Percentiles rank a stretch among this genome's conserved stretches.
phyloP scores from a whole-genome alignment of 2,888 invertebrate genomes.

The Hirtodrosophila trivittata region DNA sequence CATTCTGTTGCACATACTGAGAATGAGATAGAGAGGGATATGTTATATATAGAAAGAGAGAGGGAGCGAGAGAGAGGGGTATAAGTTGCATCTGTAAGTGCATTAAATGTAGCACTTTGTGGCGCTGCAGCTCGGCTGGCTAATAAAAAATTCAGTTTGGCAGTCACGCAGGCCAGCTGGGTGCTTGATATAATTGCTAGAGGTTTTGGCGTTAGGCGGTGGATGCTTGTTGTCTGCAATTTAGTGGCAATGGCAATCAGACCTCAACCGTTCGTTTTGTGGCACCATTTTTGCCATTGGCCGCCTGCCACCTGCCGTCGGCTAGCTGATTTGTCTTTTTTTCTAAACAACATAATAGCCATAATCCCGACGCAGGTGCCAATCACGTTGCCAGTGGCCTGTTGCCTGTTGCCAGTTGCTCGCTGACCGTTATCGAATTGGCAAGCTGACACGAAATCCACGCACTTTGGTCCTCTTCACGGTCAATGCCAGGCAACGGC shows the following conservation, averaged over 20 bases:
- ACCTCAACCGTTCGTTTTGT: constrained; percentile 66
- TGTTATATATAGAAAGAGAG: no score
- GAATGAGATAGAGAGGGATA: not conserved
- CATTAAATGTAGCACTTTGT: constrained; percentile 45
- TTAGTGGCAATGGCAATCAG: constrained; percentile 71
- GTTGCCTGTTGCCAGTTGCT: not conserved
- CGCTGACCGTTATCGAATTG: constrained; percentile 8
- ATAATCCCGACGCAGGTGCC: constrained; percentile 47
- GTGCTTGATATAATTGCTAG: constrained; percentile 53
- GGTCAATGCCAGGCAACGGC: constrained; percentile 48
- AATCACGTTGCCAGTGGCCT: constrained; percentile 1
- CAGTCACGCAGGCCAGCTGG: constrained; percentile 55
- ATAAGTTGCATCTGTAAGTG: constrained; percentile 9
- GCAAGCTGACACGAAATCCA: constrained; percentile 37
- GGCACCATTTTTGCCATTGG: constrained; percentile 52
- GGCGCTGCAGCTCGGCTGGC: constrained; percentile 53
- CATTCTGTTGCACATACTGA: constrained; percentile 72
- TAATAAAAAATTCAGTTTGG: constrained; percentile 68
- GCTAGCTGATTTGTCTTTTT: constrained; percentile 16
- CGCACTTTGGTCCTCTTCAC: constrained; percentile 46
- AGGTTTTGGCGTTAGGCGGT: constrained; percentile 26
- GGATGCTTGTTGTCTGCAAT: constrained; percentile 47
- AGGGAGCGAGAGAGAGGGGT: not conserved
- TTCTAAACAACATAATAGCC: constrained; percentile 46
- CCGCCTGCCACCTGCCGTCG: constrained; percentile 16